phyloP scores from a whole-genome alignment of 2,888 invertebrate species.

The Macaria notata region DNA sequence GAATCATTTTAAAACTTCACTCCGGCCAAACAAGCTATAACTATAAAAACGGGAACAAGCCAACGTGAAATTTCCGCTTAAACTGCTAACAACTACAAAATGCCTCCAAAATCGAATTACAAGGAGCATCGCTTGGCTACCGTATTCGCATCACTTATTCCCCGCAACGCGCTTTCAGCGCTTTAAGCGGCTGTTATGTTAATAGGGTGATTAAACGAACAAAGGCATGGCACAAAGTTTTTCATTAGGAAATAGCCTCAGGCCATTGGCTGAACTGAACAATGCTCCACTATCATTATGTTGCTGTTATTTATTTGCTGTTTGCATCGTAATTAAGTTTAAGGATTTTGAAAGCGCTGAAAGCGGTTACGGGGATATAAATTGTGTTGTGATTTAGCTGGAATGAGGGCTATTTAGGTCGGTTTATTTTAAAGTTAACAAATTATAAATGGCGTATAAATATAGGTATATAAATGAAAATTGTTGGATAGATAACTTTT shows the following conservation, averaged over 20 bases:
- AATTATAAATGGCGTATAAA: no score
- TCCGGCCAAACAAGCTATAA: no score
- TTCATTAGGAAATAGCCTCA: conserved; percentile 41
- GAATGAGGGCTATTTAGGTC: no score
- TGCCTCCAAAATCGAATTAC: conserved; percentile 17
- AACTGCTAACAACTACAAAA: conserved; percentile 5
- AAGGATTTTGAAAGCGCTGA: conserved; percentile 8
- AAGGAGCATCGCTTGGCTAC: conserved; percentile 7
- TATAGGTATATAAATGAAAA: no score
- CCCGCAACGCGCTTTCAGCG: conserved; percentile 21
- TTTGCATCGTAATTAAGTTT: conserved; percentile 34
- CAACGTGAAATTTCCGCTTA: not conserved
- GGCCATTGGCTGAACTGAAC: conserved; percentile 36
- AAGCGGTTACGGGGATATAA: not conserved
- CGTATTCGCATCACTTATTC: conserved; percentile 22
- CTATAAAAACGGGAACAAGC: no score
- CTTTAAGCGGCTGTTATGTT: conserved; percentile 42
- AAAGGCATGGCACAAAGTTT: conserved; percentile 41
- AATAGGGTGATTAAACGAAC: conserved; percentile 48
- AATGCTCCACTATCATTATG: conserved; percentile 35
- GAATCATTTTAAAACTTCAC: no score
- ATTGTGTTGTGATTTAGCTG: no score
- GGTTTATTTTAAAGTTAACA: no score
- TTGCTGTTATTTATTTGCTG: conserved; percentile 34
- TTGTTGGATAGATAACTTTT: no score